phyloP scores from a whole-genome alignment of 2,797 vertebrate genomes.

The Neoniphon sammara region DNA sequence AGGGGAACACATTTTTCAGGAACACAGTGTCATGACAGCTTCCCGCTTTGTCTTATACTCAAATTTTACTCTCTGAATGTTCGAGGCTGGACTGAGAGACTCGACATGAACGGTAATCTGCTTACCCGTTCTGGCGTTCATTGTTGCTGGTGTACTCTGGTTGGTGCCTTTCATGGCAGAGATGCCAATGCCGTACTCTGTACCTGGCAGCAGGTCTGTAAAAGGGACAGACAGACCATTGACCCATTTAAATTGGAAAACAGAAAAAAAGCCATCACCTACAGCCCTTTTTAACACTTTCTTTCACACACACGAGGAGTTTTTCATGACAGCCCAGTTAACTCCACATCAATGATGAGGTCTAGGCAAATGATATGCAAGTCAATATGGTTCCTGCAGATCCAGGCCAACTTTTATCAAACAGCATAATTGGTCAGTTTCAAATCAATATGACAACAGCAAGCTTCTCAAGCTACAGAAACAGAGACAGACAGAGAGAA shows the following conservation, averaged over 20 bases:
- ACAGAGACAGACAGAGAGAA: constrained; percentile 46
- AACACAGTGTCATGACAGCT: too few species aligned
- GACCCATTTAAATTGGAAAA: neutral
- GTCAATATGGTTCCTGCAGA: constrained; percentile 40
- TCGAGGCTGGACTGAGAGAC: too few species aligned
- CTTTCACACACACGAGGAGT: constrained; percentile 5
- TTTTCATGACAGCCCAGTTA: constrained; percentile 54
- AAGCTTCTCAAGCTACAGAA: constrained; percentile 42
- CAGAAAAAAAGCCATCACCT: neutral
- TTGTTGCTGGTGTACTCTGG: constrained; percentile 93
- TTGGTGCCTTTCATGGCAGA: constrained; percentile 89
- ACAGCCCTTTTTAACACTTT: constrained; percentile 22
- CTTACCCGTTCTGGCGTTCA: constrained; percentile 97
- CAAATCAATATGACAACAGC: constrained; percentile 39
- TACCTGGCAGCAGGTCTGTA: constrained; percentile 93
- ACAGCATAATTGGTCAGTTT: constrained; percentile 50
- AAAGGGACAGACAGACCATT: constrained; percentile 22
- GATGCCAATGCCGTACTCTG: constrained; percentile 97
- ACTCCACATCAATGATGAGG: constrained; percentile 33
- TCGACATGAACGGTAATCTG: constrained; percentile 12
- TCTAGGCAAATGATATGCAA: constrained; percentile 40
- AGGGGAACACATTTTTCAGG: too few species aligned
- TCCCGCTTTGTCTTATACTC: too few species aligned
- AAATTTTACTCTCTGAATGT: too few species aligned
- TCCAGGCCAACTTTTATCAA: neutral